Conservation (phyloP, 2,113 vertebrate species). For the Lepus americanus region DNA sequence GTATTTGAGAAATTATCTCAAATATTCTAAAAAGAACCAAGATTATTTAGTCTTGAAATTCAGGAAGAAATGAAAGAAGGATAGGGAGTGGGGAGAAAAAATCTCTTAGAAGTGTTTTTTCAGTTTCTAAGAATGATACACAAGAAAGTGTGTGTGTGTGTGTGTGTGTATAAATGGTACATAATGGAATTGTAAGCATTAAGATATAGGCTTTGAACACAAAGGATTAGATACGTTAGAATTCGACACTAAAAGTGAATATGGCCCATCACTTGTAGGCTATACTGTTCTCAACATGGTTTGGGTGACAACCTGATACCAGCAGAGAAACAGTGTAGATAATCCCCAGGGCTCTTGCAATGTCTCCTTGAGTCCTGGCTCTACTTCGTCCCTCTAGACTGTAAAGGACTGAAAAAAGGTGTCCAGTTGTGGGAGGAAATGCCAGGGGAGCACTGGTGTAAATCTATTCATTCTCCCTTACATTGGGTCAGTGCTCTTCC, state of each 20-base stretch:
- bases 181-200: background rate
- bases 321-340: background rate
- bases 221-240: background rate
- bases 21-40: background rate
- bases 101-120: background rate
- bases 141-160: background rate
- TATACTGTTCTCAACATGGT: background rate
- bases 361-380: background rate
- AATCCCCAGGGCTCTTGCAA: background rate
- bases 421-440: slow-evolving; percentile 31
- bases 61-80: background rate
- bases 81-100: background rate
- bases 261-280: background rate
- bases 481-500: background rate
- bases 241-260: background rate
- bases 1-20: background rate
- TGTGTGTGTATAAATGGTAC: no score
- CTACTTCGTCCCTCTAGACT: background rate
- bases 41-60: slow-evolving; percentile 23
- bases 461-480: background rate
- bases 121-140: slow-evolving; percentile 26
- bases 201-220: background rate
- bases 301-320: background rate
- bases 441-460: background rate
- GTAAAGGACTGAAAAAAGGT: background rate